Percentiles rank a stretch among this genome's conserved stretches.
Evolutionary conservation across 1,140 invertebrate genomes (phyloP).

Genomic region (Odontomachus brunneus): DNA sequence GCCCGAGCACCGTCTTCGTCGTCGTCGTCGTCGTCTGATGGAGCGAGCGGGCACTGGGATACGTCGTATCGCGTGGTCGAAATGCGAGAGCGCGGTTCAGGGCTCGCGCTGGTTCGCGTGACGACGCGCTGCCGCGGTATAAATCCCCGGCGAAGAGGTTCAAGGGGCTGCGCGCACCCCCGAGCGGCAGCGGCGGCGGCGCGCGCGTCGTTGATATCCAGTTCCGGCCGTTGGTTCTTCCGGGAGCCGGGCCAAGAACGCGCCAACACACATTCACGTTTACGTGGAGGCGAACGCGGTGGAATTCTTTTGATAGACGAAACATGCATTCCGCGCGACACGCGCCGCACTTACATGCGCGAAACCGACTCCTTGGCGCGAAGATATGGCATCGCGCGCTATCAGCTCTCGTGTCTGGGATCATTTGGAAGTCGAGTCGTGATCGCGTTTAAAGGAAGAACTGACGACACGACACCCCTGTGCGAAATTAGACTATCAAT

Average conservation of each 20-base stretch:
- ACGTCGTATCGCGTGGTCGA: constrained; percentile 19
- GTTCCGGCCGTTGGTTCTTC: constrained; percentile 29
- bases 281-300: too few species aligned
- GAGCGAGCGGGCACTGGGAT: constrained; percentile 21
- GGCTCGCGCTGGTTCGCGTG: constrained; percentile 58
- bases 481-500: neutral
- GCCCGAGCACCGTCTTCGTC: neutral
- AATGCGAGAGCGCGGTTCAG: constrained; percentile 33
- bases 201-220: constrained; percentile 25
- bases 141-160: constrained; percentile 52
- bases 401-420: neutral
- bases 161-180: neutral
- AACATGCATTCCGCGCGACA: constrained; percentile 31
- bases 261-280: too few species aligned
- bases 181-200: constrained; percentile 8
- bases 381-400: neutral
- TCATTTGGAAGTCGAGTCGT: constrained; percentile 18
- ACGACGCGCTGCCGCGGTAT: constrained; percentile 54
- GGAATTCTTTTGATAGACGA: constrained; percentile 56
- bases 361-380: constrained; percentile 15
- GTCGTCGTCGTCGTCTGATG: constrained; percentile 31
- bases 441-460: neutral
- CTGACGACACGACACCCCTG: neutral
- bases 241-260: constrained; percentile 47
- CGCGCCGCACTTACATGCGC: constrained; percentile 39